Conservation (phyloP, 2,888 invertebrate genomes). For the Galeopsomyia nigrocyanea region DNA sequence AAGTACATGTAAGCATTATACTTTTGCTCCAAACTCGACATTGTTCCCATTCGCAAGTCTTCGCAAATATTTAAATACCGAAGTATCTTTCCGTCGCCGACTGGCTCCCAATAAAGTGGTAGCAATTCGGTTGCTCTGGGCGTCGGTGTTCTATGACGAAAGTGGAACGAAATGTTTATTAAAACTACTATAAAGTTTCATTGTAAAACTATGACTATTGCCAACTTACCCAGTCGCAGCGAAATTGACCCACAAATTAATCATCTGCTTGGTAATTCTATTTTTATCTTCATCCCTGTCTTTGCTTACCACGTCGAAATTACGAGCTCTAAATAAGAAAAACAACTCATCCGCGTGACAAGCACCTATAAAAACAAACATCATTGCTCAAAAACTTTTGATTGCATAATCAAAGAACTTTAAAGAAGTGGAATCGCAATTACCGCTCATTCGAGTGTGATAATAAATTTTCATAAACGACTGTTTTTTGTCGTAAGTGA, state of each 20-base stretch:
- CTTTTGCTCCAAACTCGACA: constrained; percentile 4
- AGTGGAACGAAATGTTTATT: no score
- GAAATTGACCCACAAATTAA: constrained; percentile 58
- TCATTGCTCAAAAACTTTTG: background rate
- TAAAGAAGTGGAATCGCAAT: background rate
- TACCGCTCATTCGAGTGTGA: constrained; percentile 1
- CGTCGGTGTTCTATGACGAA: constrained; percentile 58
- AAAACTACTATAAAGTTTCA: no score
- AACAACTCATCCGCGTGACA: constrained; percentile 56
- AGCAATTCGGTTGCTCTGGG: constrained; percentile 51
- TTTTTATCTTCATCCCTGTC: constrained; percentile 51
- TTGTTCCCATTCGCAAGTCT: constrained; percentile 51
- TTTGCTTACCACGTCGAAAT: constrained; percentile 4
- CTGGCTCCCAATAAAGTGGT: constrained; percentile 56
- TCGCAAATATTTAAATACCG: constrained; percentile 56
- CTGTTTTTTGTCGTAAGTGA: constrained; percentile 31
- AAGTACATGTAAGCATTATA: background rate
- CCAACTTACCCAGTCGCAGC: constrained; percentile 57
- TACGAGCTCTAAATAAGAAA: constrained; percentile 55
- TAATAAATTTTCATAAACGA: constrained; percentile 47
- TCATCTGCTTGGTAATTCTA: constrained; percentile 52
- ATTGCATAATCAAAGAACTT: no score
- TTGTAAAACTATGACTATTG: background rate
- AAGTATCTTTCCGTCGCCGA: constrained; percentile 47
- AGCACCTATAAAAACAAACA: constrained; percentile 41